Evolutionary conservation across 2,113 vertebrate genomes (phyloP).

Genomic region (Lonchura striata): DNA sequence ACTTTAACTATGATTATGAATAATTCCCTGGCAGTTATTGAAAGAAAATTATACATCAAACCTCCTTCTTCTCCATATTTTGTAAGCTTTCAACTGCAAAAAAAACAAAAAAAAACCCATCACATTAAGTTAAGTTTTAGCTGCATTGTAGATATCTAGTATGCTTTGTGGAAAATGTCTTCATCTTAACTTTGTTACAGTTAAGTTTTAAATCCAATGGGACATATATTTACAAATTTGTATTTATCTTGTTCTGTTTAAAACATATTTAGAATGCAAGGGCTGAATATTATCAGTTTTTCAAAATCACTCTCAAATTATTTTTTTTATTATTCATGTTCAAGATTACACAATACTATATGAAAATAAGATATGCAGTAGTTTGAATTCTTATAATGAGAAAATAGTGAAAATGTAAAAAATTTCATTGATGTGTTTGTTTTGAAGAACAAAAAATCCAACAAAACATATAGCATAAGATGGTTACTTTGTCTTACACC

Average conservation of each 20-base stretch:
- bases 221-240: background rate
- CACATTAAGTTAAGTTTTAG: background rate
- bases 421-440: background rate
- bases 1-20: background rate
- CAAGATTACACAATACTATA: background rate
- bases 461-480: background rate
- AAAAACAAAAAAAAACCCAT: background rate
- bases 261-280: background rate
- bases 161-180: background rate
- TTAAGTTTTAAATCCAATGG: background rate
- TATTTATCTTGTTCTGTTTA: background rate
- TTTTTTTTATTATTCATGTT: background rate
- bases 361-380: background rate
- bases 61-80: background rate
- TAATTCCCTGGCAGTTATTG: background rate
- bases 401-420: background rate
- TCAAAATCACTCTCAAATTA: background rate
- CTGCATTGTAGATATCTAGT: background rate
- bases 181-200: background rate
- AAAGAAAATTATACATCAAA: background rate
- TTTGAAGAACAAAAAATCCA: background rate
- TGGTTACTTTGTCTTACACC: background rate
- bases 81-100: background rate
- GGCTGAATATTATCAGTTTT: background rate
- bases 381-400: background rate